Evolutionary conservation across 2,113 vertebrate genomes (phyloP).

Genomic region (Numenius arquata): DNA sequence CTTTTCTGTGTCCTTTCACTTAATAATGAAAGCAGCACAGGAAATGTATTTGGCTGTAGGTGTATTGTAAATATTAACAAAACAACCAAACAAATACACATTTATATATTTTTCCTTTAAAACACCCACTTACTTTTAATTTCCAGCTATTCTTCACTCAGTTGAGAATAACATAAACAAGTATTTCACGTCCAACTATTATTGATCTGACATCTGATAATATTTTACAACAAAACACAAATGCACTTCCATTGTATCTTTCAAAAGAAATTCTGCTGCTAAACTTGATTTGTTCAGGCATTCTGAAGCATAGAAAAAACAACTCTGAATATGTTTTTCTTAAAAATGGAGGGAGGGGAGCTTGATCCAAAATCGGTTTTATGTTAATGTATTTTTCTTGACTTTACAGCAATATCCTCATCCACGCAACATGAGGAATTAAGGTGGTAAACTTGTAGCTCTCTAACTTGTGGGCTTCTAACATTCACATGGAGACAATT

Average conservation of each 20-base stretch:
- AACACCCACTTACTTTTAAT: conserved; percentile 58
- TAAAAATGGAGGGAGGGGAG: not conserved
- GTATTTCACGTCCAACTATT: conserved; percentile 64
- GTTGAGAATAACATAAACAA: conserved; percentile 63
- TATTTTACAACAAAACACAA: conserved; percentile 60
- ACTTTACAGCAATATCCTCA: conserved; percentile 39
- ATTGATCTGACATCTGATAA: conserved; percentile 68
- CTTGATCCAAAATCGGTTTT: conserved; percentile 5
- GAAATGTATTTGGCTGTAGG: not conserved
- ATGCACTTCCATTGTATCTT: conserved; percentile 45
- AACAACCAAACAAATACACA: conserved; percentile 22
- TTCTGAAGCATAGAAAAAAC: not conserved
- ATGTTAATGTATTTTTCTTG: not conserved
- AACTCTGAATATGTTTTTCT: conserved; percentile 26
- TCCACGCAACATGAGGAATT: conserved; percentile 38
- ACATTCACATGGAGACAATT: conserved; percentile 11
- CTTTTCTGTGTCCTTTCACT: conserved; percentile 27
- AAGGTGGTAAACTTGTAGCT: conserved; percentile 50
- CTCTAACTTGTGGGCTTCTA: conserved; percentile 45
- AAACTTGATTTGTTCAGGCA: conserved; percentile 38
- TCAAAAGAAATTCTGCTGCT: conserved; percentile 45
- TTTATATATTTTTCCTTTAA: conserved; percentile 29
- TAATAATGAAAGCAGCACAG: conserved; percentile 9
- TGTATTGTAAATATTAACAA: conserved; percentile 49
- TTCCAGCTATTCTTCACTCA: conserved; percentile 65